phyloP scores from a whole-genome alignment of 2,113 vertebrate species.

The Cephalopterus ornatus region DNA sequence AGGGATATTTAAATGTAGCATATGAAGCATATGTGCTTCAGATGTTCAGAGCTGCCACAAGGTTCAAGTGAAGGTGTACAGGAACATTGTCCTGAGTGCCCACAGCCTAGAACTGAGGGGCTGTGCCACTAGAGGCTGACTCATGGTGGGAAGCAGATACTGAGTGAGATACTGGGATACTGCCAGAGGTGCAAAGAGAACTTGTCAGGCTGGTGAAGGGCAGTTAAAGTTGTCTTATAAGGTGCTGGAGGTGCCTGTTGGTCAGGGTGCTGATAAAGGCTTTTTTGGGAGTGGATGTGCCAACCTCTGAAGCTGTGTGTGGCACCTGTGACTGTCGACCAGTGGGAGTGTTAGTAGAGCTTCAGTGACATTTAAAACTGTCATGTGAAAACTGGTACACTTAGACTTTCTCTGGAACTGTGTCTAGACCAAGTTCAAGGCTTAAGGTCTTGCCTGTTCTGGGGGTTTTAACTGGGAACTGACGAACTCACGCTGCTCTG shows the following conservation, averaged over 20 bases:
- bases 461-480: neutral
- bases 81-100: neutral
- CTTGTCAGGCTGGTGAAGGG: neutral
- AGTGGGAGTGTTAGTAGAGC: neutral
- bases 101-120: neutral
- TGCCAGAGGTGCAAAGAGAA: neutral
- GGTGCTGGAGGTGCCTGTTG: neutral
- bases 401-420: neutral
- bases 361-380: neutral
- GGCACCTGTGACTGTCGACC: neutral
- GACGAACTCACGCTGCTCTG: neutral
- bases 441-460: neutral
- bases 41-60: neutral
- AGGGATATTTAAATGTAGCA: neutral
- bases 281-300: neutral
- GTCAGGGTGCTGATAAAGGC: neutral
- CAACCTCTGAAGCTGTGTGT: neutral
- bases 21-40: neutral
- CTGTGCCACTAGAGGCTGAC: neutral
- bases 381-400: no score
- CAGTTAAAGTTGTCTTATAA: neutral
- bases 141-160: neutral
- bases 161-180: neutral
- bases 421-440: neutral
- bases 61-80: neutral